These are phyloP conservation scores for Burhinus bistriatus DNA, from an alignment of 2,113 vertebrate species.

Conservation along the genomic window DNA sequence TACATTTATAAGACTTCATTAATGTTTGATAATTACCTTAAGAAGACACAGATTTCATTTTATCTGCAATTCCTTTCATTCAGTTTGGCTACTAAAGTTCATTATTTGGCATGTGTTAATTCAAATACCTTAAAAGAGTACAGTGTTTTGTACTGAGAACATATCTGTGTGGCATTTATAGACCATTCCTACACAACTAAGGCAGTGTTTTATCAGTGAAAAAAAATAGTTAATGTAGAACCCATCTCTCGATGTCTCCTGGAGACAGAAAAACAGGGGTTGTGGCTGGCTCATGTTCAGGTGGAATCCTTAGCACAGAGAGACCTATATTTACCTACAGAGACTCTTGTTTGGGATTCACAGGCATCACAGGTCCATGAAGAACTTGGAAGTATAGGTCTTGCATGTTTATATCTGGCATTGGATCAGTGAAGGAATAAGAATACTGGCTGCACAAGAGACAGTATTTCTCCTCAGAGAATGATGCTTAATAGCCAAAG, in stretches of 20 bases:
- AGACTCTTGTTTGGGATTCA: background rate
- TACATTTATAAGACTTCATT: background rate
- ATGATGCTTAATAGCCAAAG: background rate
- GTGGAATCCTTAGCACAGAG: background rate
- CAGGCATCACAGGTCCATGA: background rate
- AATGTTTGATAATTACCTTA: background rate
- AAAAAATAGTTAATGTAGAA: background rate
- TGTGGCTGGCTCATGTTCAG: background rate
- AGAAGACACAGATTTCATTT: background rate
- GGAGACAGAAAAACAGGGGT: background rate
- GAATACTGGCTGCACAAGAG: background rate
- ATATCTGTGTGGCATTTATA: background rate
- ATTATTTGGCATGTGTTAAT: background rate
- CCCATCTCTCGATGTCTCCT: background rate
- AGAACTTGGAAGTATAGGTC: background rate
- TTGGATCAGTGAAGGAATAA: background rate
- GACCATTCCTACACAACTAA: background rate
- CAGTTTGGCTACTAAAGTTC: background rate
- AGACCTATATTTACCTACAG: background rate
- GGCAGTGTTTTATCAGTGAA: background rate
- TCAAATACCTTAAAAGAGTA: background rate
- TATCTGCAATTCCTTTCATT: background rate
- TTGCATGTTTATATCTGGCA: background rate
- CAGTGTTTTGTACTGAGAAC: background rate
- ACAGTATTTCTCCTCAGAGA: background rate